These are phyloP conservation scores for Borostomias antarcticus DNA, from an alignment of 2,797 vertebrate species.

Conservation along the genomic window DNA sequence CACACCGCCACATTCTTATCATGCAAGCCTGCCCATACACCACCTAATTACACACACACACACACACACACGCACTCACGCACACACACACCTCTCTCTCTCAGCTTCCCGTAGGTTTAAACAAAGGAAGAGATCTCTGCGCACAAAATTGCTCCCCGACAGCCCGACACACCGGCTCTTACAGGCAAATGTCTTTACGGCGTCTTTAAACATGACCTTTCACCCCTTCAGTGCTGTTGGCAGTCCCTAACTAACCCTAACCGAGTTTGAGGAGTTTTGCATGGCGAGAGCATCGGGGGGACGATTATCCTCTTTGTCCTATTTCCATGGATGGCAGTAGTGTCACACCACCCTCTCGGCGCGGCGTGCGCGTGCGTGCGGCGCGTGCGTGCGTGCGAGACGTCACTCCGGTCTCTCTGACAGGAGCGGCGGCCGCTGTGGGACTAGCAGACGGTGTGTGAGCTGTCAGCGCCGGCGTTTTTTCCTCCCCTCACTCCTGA, in stretches of 20 bases:
- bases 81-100: slow-evolving; percentile 28
- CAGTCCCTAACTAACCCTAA: too few species aligned
- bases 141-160: slow-evolving; percentile 20
- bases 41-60: slow-evolving; percentile 30
- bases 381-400: slow-evolving; percentile 2
- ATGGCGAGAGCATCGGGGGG: not conserved
- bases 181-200: too few species aligned
- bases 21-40: slow-evolving; percentile 47
- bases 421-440: not conserved
- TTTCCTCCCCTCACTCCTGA: slow-evolving; percentile 9
- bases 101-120: slow-evolving; percentile 49
- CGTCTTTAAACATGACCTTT: too few species aligned
- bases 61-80: slow-evolving; percentile 15
- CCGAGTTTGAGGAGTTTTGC: too few species aligned
- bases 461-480: slow-evolving; percentile 49
- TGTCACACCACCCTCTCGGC: not conserved
- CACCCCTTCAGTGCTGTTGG: too few species aligned
- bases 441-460: slow-evolving; percentile 38
- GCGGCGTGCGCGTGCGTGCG: not conserved
- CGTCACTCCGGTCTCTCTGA: slow-evolving; percentile 36
- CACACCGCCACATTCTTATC: slow-evolving; percentile 69
- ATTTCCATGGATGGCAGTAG: not conserved
- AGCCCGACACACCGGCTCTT: too few species aligned
- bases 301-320: not conserved
- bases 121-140: slow-evolving; percentile 55